phyloP scores from a whole-genome alignment of 2,797 vertebrate genomes.

The Enteromius thamalakanensis region DNA sequence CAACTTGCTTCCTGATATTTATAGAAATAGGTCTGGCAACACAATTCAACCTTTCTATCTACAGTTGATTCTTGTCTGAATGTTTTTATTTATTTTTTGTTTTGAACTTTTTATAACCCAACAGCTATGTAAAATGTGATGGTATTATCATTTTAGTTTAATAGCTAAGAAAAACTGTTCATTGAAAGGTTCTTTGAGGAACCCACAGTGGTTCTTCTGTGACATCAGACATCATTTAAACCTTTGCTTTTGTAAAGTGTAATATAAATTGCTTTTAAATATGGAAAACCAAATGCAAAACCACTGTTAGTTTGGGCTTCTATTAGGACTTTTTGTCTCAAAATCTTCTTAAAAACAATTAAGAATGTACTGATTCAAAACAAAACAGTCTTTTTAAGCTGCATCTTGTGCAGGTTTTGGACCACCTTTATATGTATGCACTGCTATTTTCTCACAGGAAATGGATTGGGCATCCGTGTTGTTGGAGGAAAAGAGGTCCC shows the following conservation, averaged over 20 bases:
- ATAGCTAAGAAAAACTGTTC: neutral
- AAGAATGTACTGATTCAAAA: neutral
- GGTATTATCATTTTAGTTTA: neutral
- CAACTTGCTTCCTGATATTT: neutral
- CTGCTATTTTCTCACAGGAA: slow-evolving; percentile 69
- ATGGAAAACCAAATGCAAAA: neutral
- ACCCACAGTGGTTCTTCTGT: neutral
- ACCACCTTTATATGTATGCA: neutral
- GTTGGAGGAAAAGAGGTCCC: slow-evolving; percentile 98
- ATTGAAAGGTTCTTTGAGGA: neutral
- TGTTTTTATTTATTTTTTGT: neutral
- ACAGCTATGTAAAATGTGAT: neutral
- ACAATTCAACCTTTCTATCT: neutral
- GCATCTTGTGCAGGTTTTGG: neutral
- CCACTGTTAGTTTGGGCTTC: neutral
- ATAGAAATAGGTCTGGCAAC: neutral
- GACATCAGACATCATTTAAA: neutral
- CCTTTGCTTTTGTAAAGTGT: neutral
- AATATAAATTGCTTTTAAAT: neutral
- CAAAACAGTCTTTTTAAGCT: neutral
- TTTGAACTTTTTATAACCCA: too few relatives aligned
- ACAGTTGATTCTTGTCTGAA: neutral
- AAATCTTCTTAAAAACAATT: neutral
- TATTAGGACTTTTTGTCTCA: neutral
- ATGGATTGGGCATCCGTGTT: slow-evolving; percentile 90